Evolutionary conservation across 2,113 vertebrate species (phyloP), one percentile per base, ranked within the genome.

Genomic region (Istiophorus platypterus): DNA sequence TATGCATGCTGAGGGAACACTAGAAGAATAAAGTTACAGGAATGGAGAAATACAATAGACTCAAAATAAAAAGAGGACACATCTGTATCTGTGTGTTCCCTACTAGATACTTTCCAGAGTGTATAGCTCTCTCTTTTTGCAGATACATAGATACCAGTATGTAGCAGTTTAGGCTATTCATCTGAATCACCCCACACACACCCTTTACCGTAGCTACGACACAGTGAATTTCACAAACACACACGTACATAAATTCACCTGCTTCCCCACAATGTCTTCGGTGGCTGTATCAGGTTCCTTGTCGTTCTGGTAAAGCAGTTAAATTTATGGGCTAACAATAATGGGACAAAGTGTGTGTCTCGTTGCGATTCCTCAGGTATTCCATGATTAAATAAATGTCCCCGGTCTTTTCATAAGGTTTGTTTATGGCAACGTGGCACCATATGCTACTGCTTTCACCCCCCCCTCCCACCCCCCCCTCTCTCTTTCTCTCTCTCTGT

Each of bases 311-410:
- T 90, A 88, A 91, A 91, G 88, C 85, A 75, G 90, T 93, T 92
- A 92, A 85, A 92, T 94, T 92, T 92, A 91, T 93, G 82, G 87
- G 90, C 89, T 91, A 93, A 93, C 93, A 91, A 91, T 92, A 92
- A 92, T 90, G 91, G 91, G 91, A 92, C 90, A 87, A 93, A 92
- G 89, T 91, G 89, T 92, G 89, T 88, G 88, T 91, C 86, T 94
- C 86, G 87, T 92, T 91, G 89, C 84, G 81, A 92, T 91, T 92
- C 92, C 91, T 94, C 91, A 96, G 94, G 96, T 94, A 94, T 93
- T 95, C 93, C 93, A 90, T 95, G 93, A 94, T 95, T 95, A 95
- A 96, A 96, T 96, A 96, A 96, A 95, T 93, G 95, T 96, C 96
- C 91, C 94, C 87, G 92, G 94, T 90, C 95, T 95, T 96, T 96